Percentiles rank a stretch among this genome's conserved stretches.
Conservation (phyloP, 35 echinoderm and acorn worm genomes). For the Amphiura filiformis region DNA sequence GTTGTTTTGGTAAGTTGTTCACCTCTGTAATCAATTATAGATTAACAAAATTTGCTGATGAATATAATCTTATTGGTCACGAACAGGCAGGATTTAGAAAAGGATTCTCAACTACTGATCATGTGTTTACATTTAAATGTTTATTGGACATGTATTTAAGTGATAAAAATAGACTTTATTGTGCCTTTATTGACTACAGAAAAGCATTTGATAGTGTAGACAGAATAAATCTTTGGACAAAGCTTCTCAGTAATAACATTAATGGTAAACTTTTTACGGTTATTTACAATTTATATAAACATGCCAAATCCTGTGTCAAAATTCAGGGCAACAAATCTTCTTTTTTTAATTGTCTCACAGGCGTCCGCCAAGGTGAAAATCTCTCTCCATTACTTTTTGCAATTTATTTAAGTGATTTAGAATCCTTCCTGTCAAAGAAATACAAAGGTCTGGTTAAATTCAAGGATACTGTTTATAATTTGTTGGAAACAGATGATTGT, state of each 20-base stretch:
- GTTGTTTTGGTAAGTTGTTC: not conserved
- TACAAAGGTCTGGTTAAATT: not conserved
- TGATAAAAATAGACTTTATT: not conserved
- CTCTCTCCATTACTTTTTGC: not conserved
- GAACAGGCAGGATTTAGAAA: not conserved
- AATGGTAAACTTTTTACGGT: not conserved
- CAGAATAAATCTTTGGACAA: not conserved
- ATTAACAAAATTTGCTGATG: not conserved
- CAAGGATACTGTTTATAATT: not conserved
- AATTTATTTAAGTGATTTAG: not conserved
- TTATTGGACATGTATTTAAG: not conserved
- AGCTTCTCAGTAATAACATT: not conserved
- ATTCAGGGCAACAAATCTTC: not conserved
- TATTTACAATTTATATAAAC: not conserved
- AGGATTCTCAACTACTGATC: not conserved
- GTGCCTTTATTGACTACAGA: not conserved
- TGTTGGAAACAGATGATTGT: not conserved
- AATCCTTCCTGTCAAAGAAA: not conserved
- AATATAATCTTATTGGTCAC: not conserved
- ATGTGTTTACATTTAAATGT: slow-evolving; percentile 1
- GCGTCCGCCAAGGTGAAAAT: not conserved
- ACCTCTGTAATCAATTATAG: not conserved
- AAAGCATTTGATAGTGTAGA: not conserved
- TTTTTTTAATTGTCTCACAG: slow-evolving; percentile 3
- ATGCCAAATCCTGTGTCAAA: not conserved